Conservation (phyloP, 1,140 invertebrate genomes). For the Bursaphelenchus mucronatus region DNA sequence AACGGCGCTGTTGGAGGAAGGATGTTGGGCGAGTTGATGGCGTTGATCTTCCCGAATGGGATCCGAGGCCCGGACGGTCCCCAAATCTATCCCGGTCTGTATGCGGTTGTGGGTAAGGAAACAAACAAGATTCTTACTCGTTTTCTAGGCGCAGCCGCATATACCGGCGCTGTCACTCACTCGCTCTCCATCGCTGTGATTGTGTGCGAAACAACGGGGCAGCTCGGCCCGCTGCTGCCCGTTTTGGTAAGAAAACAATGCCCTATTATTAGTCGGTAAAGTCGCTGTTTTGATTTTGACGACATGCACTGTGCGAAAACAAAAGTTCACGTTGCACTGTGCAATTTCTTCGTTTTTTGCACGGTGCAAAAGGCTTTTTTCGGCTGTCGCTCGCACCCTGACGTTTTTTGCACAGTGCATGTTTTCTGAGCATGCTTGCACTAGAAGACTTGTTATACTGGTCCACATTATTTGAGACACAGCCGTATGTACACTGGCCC, state of each 20-base stretch:
- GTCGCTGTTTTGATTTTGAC: too few species aligned
- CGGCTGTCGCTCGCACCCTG: too few species aligned
- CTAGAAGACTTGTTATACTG: too few species aligned
- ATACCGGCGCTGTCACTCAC: constrained; percentile 72
- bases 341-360: too few species aligned
- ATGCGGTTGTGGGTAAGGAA: constrained; percentile 64
- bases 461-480: too few species aligned
- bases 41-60: constrained; percentile 81
- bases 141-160: constrained; percentile 60
- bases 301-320: too few species aligned
- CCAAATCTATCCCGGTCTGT: constrained; percentile 76
- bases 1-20: constrained; percentile 90
- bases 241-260: constrained; percentile 70
- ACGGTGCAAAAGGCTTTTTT: too few species aligned
- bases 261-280: too few species aligned
- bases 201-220: constrained; percentile 95
- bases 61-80: constrained; percentile 69
- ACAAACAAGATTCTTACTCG: not conserved
- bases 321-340: too few species aligned
- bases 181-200: constrained; percentile 96
- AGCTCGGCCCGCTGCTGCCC: constrained; percentile 90
- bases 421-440: too few species aligned
- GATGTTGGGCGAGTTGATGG: constrained; percentile 80
- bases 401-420: too few species aligned
- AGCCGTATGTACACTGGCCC: too few species aligned